Conservation (phyloP, 1,140 invertebrate species). For the Oryzaephilus surinamensis region DNA sequence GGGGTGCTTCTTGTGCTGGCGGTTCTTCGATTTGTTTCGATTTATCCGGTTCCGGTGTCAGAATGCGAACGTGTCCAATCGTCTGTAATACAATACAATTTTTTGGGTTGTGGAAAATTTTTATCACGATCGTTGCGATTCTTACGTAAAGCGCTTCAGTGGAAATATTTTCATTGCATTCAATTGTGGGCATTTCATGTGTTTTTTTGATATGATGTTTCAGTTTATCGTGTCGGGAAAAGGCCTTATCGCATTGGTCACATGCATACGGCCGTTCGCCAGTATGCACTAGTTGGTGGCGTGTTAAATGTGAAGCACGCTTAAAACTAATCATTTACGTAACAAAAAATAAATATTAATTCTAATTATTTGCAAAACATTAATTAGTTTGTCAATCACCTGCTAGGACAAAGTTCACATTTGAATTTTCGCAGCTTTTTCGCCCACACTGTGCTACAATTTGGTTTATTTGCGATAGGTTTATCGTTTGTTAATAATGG, state of each 20-base stretch:
- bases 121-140: not conserved
- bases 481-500: no score
- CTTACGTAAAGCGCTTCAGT: not conserved
- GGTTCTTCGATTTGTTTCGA: not conserved
- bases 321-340: no score
- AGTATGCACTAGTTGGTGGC: conserved; percentile 57
- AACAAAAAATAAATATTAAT: conserved; percentile 6
- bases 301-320: conserved; percentile 58
- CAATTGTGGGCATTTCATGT: conserved; percentile 1
- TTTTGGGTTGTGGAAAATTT: not conserved
- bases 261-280: conserved; percentile 48
- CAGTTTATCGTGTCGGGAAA: conserved; percentile 49
- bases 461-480: conserved; percentile 2
- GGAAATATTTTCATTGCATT: not conserved
- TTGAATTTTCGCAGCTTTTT: conserved; percentile 27
- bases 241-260: conserved; percentile 50
- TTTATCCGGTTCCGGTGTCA: conserved; percentile 6
- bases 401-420: conserved; percentile 27
- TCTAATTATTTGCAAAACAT: not conserved
- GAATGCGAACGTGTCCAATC: conserved; percentile 13
- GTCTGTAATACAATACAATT: conserved; percentile 5
- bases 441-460: conserved; percentile 19
- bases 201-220: conserved; percentile 41
- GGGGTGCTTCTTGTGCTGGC: not conserved
- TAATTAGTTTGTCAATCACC: no score